Conservation (phyloP, 2,113 vertebrate species). For the Protobothrops mucrosquamatus region DNA sequence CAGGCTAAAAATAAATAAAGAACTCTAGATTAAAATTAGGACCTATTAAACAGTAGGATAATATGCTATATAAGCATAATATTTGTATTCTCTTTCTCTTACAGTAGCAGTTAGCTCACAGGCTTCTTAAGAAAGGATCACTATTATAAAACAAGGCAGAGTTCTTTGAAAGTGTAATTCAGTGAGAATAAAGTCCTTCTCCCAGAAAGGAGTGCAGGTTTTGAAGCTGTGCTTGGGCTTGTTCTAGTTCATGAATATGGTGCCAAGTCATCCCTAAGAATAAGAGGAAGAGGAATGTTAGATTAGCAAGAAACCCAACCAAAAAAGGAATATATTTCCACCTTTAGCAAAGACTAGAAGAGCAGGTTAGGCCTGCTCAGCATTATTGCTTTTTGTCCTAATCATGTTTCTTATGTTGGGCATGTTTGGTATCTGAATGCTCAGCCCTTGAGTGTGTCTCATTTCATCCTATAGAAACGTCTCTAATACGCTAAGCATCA, state of each 20-base stretch:
- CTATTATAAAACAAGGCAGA: neutral
- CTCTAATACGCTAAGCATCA: slow-evolving; percentile 23
- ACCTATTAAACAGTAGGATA: neutral
- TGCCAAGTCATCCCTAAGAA: neutral
- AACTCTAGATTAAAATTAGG: neutral
- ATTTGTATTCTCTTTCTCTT: neutral
- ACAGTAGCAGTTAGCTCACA: neutral
- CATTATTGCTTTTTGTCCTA: slow-evolving; percentile 30
- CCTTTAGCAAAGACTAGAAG: slow-evolving; percentile 10
- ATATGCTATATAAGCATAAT: neutral
- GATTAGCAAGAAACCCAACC: neutral
- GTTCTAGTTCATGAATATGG: neutral
- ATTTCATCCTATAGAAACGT: slow-evolving; percentile 46
- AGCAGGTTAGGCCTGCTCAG: slow-evolving; percentile 19
- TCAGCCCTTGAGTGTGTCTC: slow-evolving; percentile 51
- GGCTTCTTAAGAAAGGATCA: neutral
- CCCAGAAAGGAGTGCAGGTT: neutral
- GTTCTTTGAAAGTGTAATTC: neutral
- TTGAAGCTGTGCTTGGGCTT: neutral
- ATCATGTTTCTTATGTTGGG: slow-evolving; percentile 19
- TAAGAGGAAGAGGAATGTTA: neutral
- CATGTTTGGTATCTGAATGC: slow-evolving; percentile 54
- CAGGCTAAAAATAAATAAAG: neutral
- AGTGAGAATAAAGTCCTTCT: neutral
- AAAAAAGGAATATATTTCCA: neutral